Conservation (phyloP, 2,113 vertebrate genomes). For the Rhynchomys soricoides region DNA sequence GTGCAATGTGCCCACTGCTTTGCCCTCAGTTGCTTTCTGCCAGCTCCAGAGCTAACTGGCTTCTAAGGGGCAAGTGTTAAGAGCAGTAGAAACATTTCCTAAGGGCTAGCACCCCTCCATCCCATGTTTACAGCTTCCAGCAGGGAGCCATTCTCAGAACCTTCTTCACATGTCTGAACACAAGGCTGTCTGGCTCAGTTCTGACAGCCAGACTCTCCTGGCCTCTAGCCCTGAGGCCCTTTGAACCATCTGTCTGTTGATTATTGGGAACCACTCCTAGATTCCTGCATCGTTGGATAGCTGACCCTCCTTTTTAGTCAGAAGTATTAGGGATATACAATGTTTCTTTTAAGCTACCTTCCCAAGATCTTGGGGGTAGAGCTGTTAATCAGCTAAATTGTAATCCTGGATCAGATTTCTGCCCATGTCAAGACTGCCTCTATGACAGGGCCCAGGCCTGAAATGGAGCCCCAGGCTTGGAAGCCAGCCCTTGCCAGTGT, state of each 20-base stretch:
- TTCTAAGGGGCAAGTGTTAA: background rate
- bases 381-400: background rate
- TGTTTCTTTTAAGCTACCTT: background rate
- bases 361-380: background rate
- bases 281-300: background rate
- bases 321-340: background rate
- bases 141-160: no score
- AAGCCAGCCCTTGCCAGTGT: accelerated
- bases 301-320: background rate
- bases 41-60: background rate
- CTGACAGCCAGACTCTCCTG: background rate
- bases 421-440: background rate
- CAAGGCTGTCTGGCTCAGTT: no score
- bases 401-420: background rate
- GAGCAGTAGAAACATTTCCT: background rate
- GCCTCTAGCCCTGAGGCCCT: background rate
- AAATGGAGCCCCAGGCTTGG: background rate
- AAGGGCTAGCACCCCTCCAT: no score
- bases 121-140: background rate
- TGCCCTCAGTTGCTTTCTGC: background rate
- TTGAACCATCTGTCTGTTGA: background rate
- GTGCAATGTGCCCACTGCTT: background rate
- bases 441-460: background rate
- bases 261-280: background rate
- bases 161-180: background rate